Conservation (phyloP, 2,888 invertebrate species). For the Baccha elongata region DNA sequence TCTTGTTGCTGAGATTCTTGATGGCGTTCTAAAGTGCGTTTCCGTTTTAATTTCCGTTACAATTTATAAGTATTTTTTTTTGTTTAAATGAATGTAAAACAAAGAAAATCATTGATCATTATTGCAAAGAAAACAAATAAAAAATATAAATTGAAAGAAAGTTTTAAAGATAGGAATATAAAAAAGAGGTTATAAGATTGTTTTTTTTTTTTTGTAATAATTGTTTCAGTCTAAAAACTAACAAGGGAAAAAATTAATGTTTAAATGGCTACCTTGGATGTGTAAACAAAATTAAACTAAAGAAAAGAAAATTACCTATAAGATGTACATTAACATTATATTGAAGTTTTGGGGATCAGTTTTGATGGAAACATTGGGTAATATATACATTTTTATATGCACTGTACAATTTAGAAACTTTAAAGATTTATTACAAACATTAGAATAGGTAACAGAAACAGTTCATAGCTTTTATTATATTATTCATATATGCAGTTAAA, state of each 20-base stretch:
- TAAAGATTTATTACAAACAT: too few relatives aligned
- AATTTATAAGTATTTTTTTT: conserved; percentile 65
- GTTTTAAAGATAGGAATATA: conserved; percentile 27
- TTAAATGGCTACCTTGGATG: conserved; percentile 1
- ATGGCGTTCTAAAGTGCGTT: conserved; percentile 73
- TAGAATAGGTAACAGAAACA: too few relatives aligned
- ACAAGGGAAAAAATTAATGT: not conserved
- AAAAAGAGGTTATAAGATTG: not conserved
- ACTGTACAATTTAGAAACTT: too few relatives aligned
- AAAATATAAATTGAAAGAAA: conserved; percentile 37
- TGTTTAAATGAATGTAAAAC: conserved; percentile 61
- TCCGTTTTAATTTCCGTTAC: conserved; percentile 51
- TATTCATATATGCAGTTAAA: too few relatives aligned
- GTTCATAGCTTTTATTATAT: too few relatives aligned
- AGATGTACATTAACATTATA: not conserved
- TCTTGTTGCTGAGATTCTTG: conserved; percentile 77
- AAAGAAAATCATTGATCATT: conserved; percentile 66
- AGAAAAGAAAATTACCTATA: not conserved
- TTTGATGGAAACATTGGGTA: conserved; percentile 45
- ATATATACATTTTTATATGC: too few relatives aligned
- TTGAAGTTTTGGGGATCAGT: not conserved
- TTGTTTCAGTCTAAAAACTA: conserved; percentile 12
- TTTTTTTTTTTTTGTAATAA: conserved; percentile 19
- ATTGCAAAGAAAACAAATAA: conserved; percentile 61
- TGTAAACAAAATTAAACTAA: not conserved